These are phyloP conservation scores for Meghimatium bilineatum DNA, from an alignment of 2,888 invertebrate species.

Conservation along the genomic window DNA sequence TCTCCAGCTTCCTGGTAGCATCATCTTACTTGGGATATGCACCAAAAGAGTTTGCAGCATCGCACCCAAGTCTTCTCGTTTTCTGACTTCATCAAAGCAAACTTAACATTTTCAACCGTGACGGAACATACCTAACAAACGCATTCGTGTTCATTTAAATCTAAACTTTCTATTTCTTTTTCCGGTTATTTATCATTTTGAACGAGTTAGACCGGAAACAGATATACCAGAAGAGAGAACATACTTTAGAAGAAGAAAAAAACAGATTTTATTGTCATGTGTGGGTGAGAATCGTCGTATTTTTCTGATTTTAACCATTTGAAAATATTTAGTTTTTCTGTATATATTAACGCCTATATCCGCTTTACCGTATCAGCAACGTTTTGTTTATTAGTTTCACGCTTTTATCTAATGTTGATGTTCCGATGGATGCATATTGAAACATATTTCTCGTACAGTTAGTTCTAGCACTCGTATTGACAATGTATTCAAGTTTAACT, in stretches of 20 bases:
- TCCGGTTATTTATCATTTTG: not conserved
- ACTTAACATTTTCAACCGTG: conserved; percentile 15
- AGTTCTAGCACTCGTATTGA: not conserved
- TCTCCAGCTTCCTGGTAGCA: not conserved
- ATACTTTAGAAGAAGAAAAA: not conserved
- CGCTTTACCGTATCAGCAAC: not conserved
- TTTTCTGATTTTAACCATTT: not conserved
- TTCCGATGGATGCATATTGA: not conserved
- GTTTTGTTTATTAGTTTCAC: not conserved
- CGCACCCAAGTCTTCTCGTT: not conserved
- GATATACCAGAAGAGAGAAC: not conserved
- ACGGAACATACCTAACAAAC: not conserved
- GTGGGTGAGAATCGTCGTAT: not conserved
- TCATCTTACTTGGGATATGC: not conserved
- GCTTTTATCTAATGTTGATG: not conserved
- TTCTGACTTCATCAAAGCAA: conserved; percentile 19
- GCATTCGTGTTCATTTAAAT: not conserved
- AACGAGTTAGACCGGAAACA: conserved; percentile 21
- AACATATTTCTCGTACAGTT: not conserved
- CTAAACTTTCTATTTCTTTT: not conserved
- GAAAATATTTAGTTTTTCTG: not conserved
- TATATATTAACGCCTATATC: no score
- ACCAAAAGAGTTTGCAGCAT: not conserved
- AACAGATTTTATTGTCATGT: not conserved
- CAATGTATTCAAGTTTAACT: not conserved